Base-by-base conservation (phyloP, 1,140 invertebrate genomes). In the Papilio glaucus region DNA sequence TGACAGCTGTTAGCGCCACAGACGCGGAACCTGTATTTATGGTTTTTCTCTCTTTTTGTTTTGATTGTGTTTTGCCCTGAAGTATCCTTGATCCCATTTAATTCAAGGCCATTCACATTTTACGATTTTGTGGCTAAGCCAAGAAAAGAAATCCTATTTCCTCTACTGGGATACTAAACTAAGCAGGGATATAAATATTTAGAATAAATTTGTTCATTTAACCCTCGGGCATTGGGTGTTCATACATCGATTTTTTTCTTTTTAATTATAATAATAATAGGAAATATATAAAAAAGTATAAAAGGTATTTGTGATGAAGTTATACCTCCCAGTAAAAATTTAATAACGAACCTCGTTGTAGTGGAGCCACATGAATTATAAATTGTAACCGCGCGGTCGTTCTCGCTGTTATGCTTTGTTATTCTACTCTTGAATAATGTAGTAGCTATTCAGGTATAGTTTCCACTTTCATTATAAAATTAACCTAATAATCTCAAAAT, bases 1-100 rank as follows among this genome's bases (percentile, higher is more conserved):
- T 62, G 15, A 29, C n/a, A 42, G 18, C 62, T 24, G 21, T 61
- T 75, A 39, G 39, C 53, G 38, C 67, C 67, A 37, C 45, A 29
- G 45, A 49, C 71, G 60, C 60, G 41, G 8, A 72, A 62, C 67
- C 37, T 49, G 45, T 49, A 37, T 69, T 18, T 41, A 41, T 26
- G 24, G 39, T 45, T 57, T 57, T 57, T n/a, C n/a, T n/a, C 9
- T 57, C 49, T 57, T 57, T 57, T 24, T 57, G 18, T 57, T 24
- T 21, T 57, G 49, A 49, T 49, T 21, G 3, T 26, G 49, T 57
- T 57, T 57, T 57, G 24, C 18, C 24, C 49, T 24, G 21, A 57
- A 24, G 4, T 57, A 10, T 26, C 49, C 49, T 57, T 57, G 49
- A 57, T 57, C 18, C 21, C 49, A 21, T 57, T 24, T 33, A 33